These are phyloP conservation scores for Sarcophaga caerulescens DNA, from an alignment of 2,888 invertebrate genomes.

Conservation along the genomic window DNA sequence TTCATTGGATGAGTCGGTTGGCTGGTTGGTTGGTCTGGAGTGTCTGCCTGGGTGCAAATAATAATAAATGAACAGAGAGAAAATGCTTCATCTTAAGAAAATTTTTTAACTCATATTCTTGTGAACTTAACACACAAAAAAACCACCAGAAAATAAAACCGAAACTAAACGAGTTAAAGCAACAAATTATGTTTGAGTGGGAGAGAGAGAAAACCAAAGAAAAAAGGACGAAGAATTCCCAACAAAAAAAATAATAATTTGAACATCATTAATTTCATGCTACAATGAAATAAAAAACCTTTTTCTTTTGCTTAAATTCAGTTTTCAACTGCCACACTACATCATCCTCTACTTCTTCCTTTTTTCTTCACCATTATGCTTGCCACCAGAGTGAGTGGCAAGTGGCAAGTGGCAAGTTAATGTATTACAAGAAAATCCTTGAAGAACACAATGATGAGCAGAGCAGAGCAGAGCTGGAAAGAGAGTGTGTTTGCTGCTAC, in stretches of 20 bases:
- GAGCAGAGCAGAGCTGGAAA: too few relatives aligned
- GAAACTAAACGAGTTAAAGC: neutral
- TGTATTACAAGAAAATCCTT: constrained; percentile 12
- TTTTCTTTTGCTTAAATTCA: constrained; percentile 6
- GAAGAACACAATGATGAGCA: too few relatives aligned
- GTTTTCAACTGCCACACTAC: neutral
- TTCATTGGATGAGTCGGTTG: neutral
- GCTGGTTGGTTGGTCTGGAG: neutral
- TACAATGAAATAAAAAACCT: constrained; percentile 56
- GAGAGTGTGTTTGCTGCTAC: too few relatives aligned
- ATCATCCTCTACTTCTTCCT: neutral
- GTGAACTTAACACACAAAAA: constrained; percentile 33
- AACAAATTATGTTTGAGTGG: constrained; percentile 13
- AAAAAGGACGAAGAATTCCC: neutral
- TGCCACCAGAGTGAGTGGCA: too few relatives aligned
- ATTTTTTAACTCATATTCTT: constrained; percentile 52
- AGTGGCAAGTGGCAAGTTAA: constrained; percentile 38
- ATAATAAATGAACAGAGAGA: constrained; percentile 54
- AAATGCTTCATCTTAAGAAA: constrained; percentile 57
- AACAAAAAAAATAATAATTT: constrained; percentile 54
- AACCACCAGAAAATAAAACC: neutral
- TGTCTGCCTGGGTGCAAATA: constrained; percentile 21
- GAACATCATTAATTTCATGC: constrained; percentile 68
- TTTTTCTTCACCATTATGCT: neutral
- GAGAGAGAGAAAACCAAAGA: neutral